A percentile compares a stretch with the other conserved stretches of the same genome.
Conservation (phyloP, 2,113 vertebrate genomes). For the Clarias macrocephalus region DNA sequence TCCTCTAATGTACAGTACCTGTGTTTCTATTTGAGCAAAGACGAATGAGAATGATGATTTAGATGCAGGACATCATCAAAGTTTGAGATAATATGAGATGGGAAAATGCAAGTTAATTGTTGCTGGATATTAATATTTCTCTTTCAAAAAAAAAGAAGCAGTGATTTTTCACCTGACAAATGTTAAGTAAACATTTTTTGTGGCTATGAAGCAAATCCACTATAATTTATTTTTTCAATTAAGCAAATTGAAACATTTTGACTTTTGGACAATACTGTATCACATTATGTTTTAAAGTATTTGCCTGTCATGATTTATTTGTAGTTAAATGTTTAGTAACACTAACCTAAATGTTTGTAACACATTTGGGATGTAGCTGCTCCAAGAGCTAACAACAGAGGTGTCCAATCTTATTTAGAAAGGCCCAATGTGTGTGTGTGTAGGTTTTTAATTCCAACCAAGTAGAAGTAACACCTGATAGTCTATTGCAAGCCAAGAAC, state of each 20-base stretch:
- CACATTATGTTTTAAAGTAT: no score
- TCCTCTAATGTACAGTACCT: not conserved
- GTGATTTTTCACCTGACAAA: no score
- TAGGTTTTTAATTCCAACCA: no score
- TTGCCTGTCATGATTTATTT: not conserved
- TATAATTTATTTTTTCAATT: not conserved
- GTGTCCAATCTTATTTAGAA: no score
- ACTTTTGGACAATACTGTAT: no score
- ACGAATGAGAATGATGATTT: not conserved
- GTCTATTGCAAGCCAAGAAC: no score
- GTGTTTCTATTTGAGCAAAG: not conserved
- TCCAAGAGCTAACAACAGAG: no score
- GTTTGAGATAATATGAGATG: not conserved
- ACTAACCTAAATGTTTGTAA: not conserved
- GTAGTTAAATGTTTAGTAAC: not conserved
- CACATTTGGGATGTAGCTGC: no score
- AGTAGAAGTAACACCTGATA: no score
- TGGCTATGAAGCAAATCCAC: not conserved
- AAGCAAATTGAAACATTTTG: not conserved
- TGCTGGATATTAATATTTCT: not conserved
- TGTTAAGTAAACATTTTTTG: not conserved
- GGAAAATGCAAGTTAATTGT: slow-evolving; percentile 3
- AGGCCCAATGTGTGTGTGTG: no score
- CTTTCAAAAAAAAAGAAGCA: not conserved
- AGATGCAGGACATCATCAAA: not conserved